Percentiles rank a stretch among this genome's conserved stretches.
phyloP scores from a whole-genome alignment of 2,888 invertebrate species.

The Meteorus colon region DNA sequence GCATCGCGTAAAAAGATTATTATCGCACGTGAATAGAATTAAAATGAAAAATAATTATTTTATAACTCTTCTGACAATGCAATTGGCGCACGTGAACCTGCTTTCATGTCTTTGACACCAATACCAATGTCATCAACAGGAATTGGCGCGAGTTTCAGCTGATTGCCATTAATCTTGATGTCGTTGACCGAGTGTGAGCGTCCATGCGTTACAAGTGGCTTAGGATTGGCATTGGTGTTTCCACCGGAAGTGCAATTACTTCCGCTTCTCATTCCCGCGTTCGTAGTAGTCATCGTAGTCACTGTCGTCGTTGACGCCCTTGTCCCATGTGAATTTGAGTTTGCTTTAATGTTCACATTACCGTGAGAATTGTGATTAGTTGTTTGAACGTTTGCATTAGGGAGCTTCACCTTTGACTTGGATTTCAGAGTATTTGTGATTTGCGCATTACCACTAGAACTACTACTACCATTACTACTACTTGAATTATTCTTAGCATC shows the following conservation, averaged over 20 bases:
- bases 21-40: background rate
- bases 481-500: conserved; percentile 49
- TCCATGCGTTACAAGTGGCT: conserved; percentile 77
- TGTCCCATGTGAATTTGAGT: conserved; percentile 51
- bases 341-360: conserved; percentile 55
- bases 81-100: conserved; percentile 68
- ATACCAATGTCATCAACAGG: conserved; percentile 79
- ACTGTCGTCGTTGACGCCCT: conserved; percentile 31
- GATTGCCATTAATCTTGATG: conserved; percentile 84
- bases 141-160: conserved; percentile 80
- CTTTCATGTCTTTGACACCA: conserved; percentile 69
- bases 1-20: conserved; percentile 5
- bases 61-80: conserved; percentile 69
- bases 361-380: conserved; percentile 53
- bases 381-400: conserved; percentile 49
- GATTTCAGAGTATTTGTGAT: conserved; percentile 48
- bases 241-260: conserved; percentile 48
- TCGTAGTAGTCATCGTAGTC: background rate
- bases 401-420: conserved; percentile 46
- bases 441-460: conserved; percentile 41
- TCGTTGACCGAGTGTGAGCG: conserved; percentile 84
- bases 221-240: conserved; percentile 68
- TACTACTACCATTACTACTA: conserved; percentile 17
- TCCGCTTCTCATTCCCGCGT: background rate
- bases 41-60: conserved; percentile 32